Conservation (phyloP, 2,888 invertebrate genomes). For the Tetheella fluctuosa region DNA sequence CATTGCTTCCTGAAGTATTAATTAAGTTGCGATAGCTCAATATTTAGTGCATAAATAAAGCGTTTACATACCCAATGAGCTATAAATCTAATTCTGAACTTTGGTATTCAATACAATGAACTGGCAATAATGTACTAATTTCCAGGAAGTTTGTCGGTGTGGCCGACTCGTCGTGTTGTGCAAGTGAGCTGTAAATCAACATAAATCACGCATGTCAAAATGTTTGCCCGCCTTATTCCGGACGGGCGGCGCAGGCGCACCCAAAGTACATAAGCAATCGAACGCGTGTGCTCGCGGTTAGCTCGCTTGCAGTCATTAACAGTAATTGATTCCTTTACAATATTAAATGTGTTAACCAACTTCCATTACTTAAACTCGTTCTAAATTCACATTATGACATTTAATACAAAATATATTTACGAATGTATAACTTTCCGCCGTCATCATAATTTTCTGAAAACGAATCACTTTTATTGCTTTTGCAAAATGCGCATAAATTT, state of each 20-base stretch:
- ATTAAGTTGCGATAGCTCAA: neutral
- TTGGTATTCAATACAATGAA: conserved; percentile 16
- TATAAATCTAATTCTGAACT: conserved; percentile 3
- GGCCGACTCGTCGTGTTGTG: conserved; percentile 34
- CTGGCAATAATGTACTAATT: conserved; percentile 38
- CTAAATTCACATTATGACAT: neutral
- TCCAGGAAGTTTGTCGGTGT: conserved; percentile 40
- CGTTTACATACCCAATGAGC: neutral
- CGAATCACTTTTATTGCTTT: conserved; percentile 1
- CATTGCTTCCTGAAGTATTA: neutral
- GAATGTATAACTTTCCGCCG: neutral
- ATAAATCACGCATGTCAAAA: conserved; percentile 57
- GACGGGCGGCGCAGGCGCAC: conserved; percentile 12
- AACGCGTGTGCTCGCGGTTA: neutral
- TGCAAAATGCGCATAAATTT: neutral
- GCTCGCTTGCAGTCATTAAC: neutral
- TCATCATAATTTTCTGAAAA: neutral
- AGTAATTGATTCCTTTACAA: conserved; percentile 1
- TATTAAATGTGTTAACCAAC: neutral
- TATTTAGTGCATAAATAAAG: neutral
- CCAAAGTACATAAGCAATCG: neutral
- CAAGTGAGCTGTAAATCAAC: conserved; percentile 48
- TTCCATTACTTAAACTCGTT: neutral
- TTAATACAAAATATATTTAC: neutral
- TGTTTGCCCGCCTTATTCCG: conserved; percentile 43